Conservation (phyloP, 2,797 vertebrate genomes). For the Rhinella marina region DNA sequence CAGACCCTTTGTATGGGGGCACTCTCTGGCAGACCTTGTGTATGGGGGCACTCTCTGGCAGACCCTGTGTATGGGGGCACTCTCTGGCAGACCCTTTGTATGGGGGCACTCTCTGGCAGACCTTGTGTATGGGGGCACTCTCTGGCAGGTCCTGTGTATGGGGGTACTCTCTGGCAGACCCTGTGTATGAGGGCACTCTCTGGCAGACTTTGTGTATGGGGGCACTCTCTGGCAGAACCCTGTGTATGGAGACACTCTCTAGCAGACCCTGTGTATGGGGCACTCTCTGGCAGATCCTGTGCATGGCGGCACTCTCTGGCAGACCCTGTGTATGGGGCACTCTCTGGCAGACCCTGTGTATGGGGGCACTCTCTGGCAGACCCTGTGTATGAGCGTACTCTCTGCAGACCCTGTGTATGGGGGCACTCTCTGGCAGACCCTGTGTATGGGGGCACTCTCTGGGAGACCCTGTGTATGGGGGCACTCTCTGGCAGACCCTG, state of each 20-base stretch:
- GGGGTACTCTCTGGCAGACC: neutral
- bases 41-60: neutral
- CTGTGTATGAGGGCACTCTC: neutral
- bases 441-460: neutral
- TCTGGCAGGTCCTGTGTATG: neutral
- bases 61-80: neutral
- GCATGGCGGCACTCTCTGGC: neutral
- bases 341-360: neutral
- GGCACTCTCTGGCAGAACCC: neutral
- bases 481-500: neutral
- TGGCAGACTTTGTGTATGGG: neutral
- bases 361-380: neutral
- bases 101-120: neutral
- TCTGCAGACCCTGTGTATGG: too few relatives aligned
- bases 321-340: too few relatives aligned
- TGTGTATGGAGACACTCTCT: neutral
- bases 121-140: neutral
- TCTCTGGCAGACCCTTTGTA: neutral
- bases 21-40: neutral
- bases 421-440: neutral
- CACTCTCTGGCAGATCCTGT: neutral
- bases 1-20: neutral
- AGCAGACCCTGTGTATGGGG: neutral
- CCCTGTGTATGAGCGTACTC: neutral
- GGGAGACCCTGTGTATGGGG: neutral